Evolutionary conservation across 2,797 vertebrate species (phyloP).

Genomic region (Podargus strigoides): DNA sequence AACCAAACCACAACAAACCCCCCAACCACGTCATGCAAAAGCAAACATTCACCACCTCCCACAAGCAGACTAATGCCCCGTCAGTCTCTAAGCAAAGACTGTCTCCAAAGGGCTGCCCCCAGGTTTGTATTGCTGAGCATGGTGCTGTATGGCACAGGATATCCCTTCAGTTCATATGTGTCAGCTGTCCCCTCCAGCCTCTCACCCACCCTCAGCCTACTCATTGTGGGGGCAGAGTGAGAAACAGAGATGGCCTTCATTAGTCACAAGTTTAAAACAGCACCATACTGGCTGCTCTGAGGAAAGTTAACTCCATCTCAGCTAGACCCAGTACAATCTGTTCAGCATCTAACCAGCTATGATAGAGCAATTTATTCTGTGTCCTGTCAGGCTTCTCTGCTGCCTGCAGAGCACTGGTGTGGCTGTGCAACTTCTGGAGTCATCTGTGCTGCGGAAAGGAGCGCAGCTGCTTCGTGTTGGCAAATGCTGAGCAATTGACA

Average conservation of each 20-base stretch:
- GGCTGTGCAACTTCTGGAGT: neutral
- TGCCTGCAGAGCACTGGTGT: neutral
- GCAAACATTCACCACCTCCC: neutral
- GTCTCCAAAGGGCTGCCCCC: rapidly evolving
- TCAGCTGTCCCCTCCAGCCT: neutral
- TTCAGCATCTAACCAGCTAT: neutral
- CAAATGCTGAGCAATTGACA: neutral
- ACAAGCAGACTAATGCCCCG: neutral
- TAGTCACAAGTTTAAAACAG: neutral
- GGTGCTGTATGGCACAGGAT: neutral
- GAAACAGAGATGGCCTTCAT: neutral
- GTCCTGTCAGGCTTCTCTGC: neutral
- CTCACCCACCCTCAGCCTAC: neutral
- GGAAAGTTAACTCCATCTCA: neutral
- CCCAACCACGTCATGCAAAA: neutral
- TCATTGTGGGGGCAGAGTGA: neutral
- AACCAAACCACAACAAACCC: too few relatives aligned
- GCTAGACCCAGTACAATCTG: neutral
- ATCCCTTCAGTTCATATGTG: neutral
- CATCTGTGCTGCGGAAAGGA: neutral
- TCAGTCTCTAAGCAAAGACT: neutral
- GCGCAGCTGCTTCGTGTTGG: neutral
- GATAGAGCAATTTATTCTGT: neutral
- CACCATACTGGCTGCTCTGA: neutral
- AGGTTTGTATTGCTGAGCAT: neutral